Conservation (phyloP, 2,888 invertebrate species). For the Euplagia quadripunctaria region DNA sequence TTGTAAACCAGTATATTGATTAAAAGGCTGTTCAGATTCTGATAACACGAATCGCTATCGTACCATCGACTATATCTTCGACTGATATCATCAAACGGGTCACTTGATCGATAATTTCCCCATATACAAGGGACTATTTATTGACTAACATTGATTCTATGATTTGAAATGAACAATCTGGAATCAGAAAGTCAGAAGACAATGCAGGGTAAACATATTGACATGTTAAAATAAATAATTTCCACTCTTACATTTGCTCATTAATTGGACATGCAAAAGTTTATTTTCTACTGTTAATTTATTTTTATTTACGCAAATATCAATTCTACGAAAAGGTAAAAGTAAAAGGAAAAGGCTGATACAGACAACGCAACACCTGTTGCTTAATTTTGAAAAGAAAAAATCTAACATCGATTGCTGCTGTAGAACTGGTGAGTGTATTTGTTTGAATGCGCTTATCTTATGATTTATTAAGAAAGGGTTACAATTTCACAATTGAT, state of each 20-base stretch:
- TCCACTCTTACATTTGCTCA: too few species aligned
- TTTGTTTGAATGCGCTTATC: too few species aligned
- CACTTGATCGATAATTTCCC: constrained; percentile 10
- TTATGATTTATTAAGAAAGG: too few species aligned
- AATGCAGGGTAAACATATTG: background rate
- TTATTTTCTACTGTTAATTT: background rate
- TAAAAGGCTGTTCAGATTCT: background rate
- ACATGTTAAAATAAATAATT: too few species aligned
- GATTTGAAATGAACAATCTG: background rate
- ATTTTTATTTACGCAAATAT: background rate
- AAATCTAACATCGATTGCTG: too few species aligned
- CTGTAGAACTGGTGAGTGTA: too few species aligned
- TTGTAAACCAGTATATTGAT: constrained; percentile 5
- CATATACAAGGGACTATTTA: background rate
- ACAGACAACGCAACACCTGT: too few species aligned
- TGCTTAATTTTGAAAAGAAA: too few species aligned
- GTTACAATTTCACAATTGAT: too few species aligned
- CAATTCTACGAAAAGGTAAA: too few species aligned
- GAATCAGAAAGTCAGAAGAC: background rate
- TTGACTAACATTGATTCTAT: background rate
- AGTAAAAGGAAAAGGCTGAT: too few species aligned
- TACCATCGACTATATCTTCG: constrained; percentile 3
- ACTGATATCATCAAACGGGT: constrained; percentile 8
- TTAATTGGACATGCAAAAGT: background rate
- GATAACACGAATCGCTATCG: constrained; percentile 16